Conservation (phyloP, 2,113 vertebrate species). For the Mirza zaza region DNA sequence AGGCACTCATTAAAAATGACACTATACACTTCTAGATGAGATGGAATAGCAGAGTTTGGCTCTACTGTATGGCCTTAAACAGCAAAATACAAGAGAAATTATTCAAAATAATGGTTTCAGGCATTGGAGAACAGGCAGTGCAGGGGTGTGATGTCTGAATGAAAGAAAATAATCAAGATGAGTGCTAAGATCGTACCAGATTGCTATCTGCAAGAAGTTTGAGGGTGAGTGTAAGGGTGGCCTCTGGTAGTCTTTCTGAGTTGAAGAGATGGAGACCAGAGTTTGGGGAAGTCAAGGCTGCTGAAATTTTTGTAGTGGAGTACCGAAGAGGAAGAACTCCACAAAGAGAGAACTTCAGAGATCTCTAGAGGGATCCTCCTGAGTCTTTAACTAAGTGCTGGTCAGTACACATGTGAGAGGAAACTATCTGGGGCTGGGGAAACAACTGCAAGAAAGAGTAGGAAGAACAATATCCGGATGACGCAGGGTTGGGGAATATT, state of each 20-base stretch:
- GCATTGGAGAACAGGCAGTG: background rate
- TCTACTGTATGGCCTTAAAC: background rate
- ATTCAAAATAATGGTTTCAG: background rate
- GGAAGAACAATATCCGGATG: background rate
- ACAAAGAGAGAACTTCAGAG: background rate
- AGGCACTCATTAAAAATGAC: background rate
- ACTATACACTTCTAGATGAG: background rate
- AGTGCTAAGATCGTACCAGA: background rate
- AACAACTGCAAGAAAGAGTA: background rate
- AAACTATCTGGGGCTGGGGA: background rate
- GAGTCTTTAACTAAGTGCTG: background rate
- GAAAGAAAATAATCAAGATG: background rate
- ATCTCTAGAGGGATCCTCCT: background rate
- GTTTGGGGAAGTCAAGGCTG: background rate
- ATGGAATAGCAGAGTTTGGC: background rate
- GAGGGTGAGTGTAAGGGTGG: background rate
- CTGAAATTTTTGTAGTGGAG: background rate
- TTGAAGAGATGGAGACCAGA: background rate
- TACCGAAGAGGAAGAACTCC: background rate
- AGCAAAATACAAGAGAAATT: background rate
- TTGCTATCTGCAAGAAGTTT: background rate
- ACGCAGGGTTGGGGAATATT: background rate
- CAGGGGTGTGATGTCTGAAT: background rate
- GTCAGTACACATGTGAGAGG: background rate
- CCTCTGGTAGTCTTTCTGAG: background rate